Evolutionary conservation across 2,888 invertebrate genomes (phyloP), one percentile per base, ranked within the genome.

Genomic region (Fabriciana adippe): DNA sequence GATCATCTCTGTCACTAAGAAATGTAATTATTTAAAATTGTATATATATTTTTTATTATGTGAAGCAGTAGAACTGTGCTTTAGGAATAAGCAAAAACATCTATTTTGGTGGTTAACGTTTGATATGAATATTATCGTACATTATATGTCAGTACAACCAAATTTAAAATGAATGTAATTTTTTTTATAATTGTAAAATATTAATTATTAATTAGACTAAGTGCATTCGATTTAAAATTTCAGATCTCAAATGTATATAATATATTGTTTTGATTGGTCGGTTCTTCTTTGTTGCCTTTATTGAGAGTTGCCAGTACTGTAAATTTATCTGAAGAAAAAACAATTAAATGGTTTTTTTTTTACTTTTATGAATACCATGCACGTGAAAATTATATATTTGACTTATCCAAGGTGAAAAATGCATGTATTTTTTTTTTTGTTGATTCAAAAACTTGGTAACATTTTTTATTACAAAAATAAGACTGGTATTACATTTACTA

Each of bases 241-340:
- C 57, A 26, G 57, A 59, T 59, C 57, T 59, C 57, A 59, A 59
- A 26, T 59, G 56, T 59, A 59, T 47, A 48, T 59, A 59, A 48
- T 47, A n/a, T 26, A 15, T 59, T n/a, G 57, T 59, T 59, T 59
- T 59, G 26, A 26, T n/a, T 48, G 47, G 47, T 59, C 21, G 21
- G 56, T 57, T 57, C 4, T 21, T 45, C 16, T 45, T 16, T 13
- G 45, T 21, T 47, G 4, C 8, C 26, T n/a, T 18, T n/a, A 26
- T 47, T 15, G 0, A 18, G 21, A 21, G 57, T 57, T 57, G 26
- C 21, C 21, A 26, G 15, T 21, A 15, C 21, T 47, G n/a, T 57
- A 57, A 45, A 45, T 41, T 18, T 41, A 41, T 16, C 2, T 6
- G 8, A 11, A 41, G 8, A 35, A 35, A 8, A 8, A 8, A 8